These are phyloP conservation scores for Conomelus anceps DNA, from an alignment of 2,888 invertebrate species.

Conservation along the genomic window DNA sequence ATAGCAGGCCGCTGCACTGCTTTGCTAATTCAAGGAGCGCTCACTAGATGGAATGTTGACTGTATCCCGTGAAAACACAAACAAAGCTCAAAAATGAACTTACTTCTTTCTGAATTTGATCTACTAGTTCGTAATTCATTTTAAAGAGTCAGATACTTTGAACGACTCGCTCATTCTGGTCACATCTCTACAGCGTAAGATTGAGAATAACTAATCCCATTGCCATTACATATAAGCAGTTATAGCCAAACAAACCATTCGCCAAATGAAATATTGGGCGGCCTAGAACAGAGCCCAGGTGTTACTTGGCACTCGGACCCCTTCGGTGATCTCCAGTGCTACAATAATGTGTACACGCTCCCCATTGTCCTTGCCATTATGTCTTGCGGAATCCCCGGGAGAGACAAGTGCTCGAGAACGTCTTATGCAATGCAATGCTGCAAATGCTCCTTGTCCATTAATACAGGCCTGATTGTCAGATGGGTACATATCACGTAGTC, in stretches of 20 bases:
- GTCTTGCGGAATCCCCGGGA: background rate
- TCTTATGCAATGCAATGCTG: background rate
- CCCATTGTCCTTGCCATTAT: background rate
- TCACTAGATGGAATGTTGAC: too few species aligned
- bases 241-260: background rate
- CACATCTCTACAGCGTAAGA: too few species aligned
- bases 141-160: too few species aligned
- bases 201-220: background rate
- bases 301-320: background rate
- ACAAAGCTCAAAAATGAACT: too few species aligned
- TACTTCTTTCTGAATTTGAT: too few species aligned
- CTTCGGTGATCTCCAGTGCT: background rate
- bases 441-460: background rate
- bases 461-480: background rate
- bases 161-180: too few species aligned
- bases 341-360: background rate
- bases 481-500: background rate
- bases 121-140: too few species aligned
- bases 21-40: too few species aligned
- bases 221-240: background rate
- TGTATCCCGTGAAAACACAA: too few species aligned
- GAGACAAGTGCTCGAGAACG: background rate
- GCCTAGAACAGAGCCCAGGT: background rate
- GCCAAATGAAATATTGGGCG: background rate
- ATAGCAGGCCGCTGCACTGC: too few species aligned